These are phyloP conservation scores for Columbina picui DNA, from an alignment of 2,113 vertebrate species.

Conservation along the genomic window DNA sequence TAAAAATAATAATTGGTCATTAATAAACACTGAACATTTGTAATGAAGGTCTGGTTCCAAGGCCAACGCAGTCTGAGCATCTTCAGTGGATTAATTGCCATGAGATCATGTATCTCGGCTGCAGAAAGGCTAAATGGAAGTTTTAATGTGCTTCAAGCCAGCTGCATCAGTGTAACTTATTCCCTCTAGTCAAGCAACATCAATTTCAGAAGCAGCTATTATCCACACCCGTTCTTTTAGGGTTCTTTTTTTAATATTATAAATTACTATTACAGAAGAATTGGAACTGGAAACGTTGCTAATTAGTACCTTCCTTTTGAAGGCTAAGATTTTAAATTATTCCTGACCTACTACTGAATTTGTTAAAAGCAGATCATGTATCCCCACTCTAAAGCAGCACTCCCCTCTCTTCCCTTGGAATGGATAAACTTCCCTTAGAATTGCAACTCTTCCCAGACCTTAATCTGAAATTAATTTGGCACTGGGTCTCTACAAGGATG, in stretches of 20 bases:
- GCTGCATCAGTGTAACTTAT: conserved; percentile 29
- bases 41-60: conserved; percentile 21
- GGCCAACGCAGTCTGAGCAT: conserved; percentile 21
- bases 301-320: not conserved
- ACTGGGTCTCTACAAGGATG: not conserved
- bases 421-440: not conserved
- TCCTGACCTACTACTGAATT: not conserved
- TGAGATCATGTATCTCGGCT: not conserved
- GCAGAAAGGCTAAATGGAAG: conserved; percentile 46
- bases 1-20: not conserved
- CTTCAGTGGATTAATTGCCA: conserved; percentile 25
- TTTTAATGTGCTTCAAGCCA: conserved; percentile 34
- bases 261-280: conserved; percentile 24
- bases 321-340: conserved; percentile 15
- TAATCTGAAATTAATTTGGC: not conserved
- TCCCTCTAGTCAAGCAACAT: conserved; percentile 38
- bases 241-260: not conserved
- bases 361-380: not conserved
- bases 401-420: not conserved
- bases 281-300: not conserved
- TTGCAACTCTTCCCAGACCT: not conserved
- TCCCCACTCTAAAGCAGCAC: not conserved
- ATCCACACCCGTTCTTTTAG: not conserved
- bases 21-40: not conserved
- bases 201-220: conserved; percentile 49